These are phyloP conservation scores for Dasypogon diadema DNA, from an alignment of 2,888 invertebrate genomes.

Conservation along the genomic window DNA sequence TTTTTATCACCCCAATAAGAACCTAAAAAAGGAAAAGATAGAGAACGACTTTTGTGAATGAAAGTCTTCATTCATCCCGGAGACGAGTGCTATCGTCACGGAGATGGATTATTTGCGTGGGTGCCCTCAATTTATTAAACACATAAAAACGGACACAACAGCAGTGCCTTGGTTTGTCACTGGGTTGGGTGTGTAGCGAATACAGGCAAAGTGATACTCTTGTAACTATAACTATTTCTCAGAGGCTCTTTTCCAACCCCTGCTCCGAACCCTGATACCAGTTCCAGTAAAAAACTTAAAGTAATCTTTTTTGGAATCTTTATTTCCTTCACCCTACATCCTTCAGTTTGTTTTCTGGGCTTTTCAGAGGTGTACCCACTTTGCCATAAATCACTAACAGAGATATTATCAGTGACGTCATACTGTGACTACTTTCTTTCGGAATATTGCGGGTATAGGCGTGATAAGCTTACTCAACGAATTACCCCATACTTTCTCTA, in stretches of 20 bases:
- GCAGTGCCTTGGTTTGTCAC: background rate
- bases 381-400: no score
- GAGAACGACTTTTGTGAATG: constrained; percentile 17
- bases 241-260: background rate
- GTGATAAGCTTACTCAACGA: background rate
- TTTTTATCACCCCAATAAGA: background rate
- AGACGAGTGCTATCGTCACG: background rate
- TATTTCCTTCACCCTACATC: background rate
- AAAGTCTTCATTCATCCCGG: constrained; percentile 13
- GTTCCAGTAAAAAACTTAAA: no score
- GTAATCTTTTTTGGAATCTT: no score
- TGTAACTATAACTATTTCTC: background rate
- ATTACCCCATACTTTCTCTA: background rate
- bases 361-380: background rate
- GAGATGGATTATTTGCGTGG: constrained; percentile 25
- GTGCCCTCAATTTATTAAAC: constrained; percentile 19
- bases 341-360: background rate
- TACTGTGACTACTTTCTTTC: background rate
- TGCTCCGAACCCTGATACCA: background rate
- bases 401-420: constrained; percentile 21
- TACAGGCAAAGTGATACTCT: no score
- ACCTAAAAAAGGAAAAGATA: background rate
- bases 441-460: background rate
- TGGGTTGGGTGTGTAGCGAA: no score
- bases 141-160: constrained; percentile 4